Evolutionary conservation across 2,113 vertebrate species (phyloP).

Genomic region (Tor tambroides): DNA sequence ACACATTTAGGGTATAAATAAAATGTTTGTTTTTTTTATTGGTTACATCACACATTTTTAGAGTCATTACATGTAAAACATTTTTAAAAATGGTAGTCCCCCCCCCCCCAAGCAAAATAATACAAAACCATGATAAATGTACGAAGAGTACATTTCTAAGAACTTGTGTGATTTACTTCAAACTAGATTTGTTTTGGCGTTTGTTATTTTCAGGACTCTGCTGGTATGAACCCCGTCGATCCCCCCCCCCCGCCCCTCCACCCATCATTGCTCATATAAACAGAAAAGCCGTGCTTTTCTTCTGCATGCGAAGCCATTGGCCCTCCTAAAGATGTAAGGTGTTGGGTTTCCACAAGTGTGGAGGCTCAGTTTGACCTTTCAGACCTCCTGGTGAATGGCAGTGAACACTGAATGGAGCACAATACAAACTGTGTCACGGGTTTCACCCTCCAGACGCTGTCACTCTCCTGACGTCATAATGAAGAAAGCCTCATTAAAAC

Average conservation of each 20-base stretch:
- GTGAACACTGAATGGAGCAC: background rate
- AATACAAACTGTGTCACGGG: background rate
- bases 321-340: slow-evolving; percentile 40
- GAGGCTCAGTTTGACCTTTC: slow-evolving; percentile 35
- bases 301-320: background rate
- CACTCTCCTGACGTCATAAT: background rate
- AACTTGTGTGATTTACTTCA: background rate
- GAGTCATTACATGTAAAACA: background rate
- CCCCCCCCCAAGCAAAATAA: background rate
- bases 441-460: background rate
- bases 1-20: background rate
- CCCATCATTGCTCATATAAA: slow-evolving; percentile 44
- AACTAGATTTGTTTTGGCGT: background rate
- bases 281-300: slow-evolving; percentile 25
- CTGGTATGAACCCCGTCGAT: too few species aligned
- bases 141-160: too few species aligned
- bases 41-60: background rate
- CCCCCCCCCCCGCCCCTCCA: background rate
- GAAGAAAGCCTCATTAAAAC: background rate
- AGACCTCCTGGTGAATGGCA: background rate
- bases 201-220: slow-evolving; percentile 43
- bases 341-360: slow-evolving; percentile 31
- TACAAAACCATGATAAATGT: background rate
- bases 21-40: background rate
- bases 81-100: background rate